phyloP scores from a whole-genome alignment of 2,797 vertebrate species.

The Antrozous pallidus region DNA sequence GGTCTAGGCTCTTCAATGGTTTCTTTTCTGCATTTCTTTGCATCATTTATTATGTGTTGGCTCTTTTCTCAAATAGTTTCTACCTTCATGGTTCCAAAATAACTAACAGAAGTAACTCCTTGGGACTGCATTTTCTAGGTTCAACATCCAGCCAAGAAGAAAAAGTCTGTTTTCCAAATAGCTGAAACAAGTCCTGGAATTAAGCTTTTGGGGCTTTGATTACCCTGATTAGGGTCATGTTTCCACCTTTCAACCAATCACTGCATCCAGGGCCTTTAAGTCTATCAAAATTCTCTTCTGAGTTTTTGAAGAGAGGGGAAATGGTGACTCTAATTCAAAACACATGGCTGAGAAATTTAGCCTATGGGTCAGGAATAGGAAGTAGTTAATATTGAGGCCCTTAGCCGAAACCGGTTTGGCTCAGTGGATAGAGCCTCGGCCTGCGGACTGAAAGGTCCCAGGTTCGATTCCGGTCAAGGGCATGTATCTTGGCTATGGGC shows the following conservation, averaged over 20 bases:
- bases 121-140: background rate
- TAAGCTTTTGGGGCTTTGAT: background rate
- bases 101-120: background rate
- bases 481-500: no score
- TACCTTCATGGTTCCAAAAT: background rate
- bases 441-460: no score
- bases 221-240: background rate
- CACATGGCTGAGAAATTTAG: background rate
- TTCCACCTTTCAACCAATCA: background rate
- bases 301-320: background rate
- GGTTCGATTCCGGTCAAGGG: no score
- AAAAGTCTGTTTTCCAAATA: conserved; percentile 24
- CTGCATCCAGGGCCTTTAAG: background rate
- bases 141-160: background rate
- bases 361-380: background rate
- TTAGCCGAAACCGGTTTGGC: no score
- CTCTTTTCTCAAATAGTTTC: background rate
- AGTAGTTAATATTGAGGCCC: background rate
- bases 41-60: background rate
- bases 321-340: background rate
- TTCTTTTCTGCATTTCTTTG: background rate
- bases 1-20: background rate
- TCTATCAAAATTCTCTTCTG: background rate
- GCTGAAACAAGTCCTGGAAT: background rate
- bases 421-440: no score